Conservation (phyloP, 2,797 vertebrate species). For the Labeo calbasu region DNA sequence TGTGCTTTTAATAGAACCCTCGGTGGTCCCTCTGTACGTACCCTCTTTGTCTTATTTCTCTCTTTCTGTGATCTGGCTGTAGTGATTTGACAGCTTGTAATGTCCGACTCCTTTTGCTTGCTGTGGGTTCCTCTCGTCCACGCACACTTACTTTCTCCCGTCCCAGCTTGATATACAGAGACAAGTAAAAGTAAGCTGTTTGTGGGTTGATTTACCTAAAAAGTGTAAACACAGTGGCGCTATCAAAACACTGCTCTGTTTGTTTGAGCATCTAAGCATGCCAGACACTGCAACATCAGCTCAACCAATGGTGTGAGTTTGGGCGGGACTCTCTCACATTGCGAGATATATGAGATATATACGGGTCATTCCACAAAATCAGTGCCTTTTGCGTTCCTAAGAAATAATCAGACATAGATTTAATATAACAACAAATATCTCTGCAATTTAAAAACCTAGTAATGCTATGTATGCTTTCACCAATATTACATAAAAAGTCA, state of each 20-base stretch:
- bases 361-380: too few species aligned
- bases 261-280: constrained; percentile 24
- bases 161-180: constrained; percentile 11
- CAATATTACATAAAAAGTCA: too few species aligned
- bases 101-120: constrained; percentile 25
- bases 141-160: background rate
- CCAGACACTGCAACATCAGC: background rate
- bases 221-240: constrained; percentile 8
- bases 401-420: too few species aligned
- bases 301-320: background rate
- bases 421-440: too few species aligned
- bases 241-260: constrained; percentile 35
- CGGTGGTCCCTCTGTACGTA: constrained; percentile 63
- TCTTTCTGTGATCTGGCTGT: constrained; percentile 32
- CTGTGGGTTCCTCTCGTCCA: constrained; percentile 18
- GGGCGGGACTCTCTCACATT: background rate
- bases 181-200: constrained; percentile 30
- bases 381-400: too few species aligned
- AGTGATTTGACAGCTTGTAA: constrained; percentile 42
- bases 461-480: too few species aligned
- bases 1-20: constrained; percentile 71
- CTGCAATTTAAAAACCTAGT: too few species aligned
- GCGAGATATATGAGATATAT: too few species aligned
- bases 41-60: constrained; percentile 34
- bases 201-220: constrained; percentile 25